Conservation (phyloP, 2,888 invertebrate genomes). For the Cheilosia urbana region DNA sequence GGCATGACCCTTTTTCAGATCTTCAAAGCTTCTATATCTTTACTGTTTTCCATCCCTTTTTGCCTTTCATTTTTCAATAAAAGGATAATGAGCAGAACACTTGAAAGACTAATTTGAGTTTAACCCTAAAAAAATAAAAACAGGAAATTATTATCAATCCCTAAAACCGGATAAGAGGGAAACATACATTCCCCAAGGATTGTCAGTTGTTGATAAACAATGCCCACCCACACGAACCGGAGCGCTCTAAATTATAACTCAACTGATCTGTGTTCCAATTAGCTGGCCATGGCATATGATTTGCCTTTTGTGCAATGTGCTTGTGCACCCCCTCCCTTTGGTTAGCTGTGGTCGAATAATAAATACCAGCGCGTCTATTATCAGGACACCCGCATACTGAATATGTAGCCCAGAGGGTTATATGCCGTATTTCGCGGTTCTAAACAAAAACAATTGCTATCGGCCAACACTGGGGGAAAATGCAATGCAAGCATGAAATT, state of each 20-base stretch:
- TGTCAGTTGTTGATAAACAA: constrained; percentile 23
- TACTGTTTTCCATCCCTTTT: not conserved
- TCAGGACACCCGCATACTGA: not conserved
- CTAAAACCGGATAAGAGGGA: not conserved
- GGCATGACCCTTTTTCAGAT: constrained; percentile 33
- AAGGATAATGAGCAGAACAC: constrained; percentile 13
- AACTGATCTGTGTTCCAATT: constrained; percentile 33
- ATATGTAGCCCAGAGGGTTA: not conserved
- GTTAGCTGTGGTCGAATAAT: constrained; percentile 18
- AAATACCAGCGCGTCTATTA: constrained; percentile 10
- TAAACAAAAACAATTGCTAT: constrained; percentile 19
- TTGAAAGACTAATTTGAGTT: constrained; percentile 29
- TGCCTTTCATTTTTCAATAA: not conserved
- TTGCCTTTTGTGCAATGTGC: constrained; percentile 31
- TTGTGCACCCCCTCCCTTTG: not conserved
- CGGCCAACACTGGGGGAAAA: constrained; percentile 27
- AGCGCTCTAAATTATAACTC: constrained; percentile 26
- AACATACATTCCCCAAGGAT: not conserved
- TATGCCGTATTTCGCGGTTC: constrained; percentile 17
- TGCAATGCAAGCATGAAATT: constrained; percentile 46
- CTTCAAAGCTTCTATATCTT: constrained; percentile 2
- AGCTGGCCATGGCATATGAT: constrained; percentile 35
- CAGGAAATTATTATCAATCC: not conserved
- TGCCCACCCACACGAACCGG: not conserved
- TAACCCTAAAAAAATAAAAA: not conserved